Evolutionary conservation across 2,113 vertebrate genomes (phyloP), one percentile per base, ranked within the genome.

Genomic region (Eulacestoma nigropectus): DNA sequence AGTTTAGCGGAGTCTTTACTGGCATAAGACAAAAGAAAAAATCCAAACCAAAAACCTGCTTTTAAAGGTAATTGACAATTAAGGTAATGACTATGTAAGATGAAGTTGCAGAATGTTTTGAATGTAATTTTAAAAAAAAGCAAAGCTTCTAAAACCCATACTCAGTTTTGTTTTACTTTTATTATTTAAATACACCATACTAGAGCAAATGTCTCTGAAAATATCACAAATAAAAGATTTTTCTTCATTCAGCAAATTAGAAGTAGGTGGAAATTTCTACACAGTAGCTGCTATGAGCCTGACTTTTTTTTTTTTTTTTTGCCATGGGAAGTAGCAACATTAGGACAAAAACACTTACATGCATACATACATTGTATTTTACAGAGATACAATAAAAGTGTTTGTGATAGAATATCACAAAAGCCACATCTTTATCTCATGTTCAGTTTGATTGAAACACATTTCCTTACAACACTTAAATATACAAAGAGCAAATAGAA

Each of bases 141-240:
- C 83, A 92, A 95, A 96, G 81, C 78, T 97, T 96, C 94, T 96
- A 95, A 97, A 97, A 95, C 92, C 96, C 97, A 95, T 92, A 98
- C 95, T 97, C 69, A 87, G 90, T 79, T 96, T 97, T 98, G 98
- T 99, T 99, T 98, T 98, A 98, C 98, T 98, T 99, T 99, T 99
- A 99, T 99, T 99, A 99, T 98, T 99, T 99, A 99, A 99, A 99
- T 99, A 99, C 99, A 99, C 99, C 99, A 99, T 99, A 99, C 98
- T 99, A 99, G 99, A 99, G 99, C 99, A 99, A 99, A 99, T 99
- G 99, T 99, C 99, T 99, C 99, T 99, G 99, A 99, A 99, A 99
- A 99, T 99, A 99, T 99, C 99, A 99, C 99, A 99, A 99, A 99
- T 99, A 98, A 98, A 98, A 99, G 99, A 99, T 99, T 99, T 99